These are phyloP conservation scores for Euphonia xanthogaster DNA, from an alignment of 2,797 vertebrate species.

Conservation along the genomic window DNA sequence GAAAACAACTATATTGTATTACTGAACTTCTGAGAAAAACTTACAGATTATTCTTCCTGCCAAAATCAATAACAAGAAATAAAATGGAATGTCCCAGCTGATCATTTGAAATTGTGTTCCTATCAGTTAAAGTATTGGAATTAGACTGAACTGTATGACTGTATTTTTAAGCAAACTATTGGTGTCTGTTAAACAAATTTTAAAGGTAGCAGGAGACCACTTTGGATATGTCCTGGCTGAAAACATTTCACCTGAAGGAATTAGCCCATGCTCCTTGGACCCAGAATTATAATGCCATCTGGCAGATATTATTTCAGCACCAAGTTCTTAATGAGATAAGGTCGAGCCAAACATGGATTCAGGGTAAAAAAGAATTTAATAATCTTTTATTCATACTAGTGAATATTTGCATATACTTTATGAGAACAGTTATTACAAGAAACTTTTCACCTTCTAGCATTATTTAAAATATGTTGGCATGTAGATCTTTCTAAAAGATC, in stretches of 20 bases:
- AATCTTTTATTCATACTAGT: constrained; percentile 2
- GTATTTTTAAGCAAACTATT: background rate
- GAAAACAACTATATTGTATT: background rate
- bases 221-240: background rate
- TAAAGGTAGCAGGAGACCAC: background rate
- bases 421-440: constrained; percentile 4
- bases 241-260: constrained; percentile 40
- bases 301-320: constrained; percentile 31
- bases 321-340: constrained; percentile 40
- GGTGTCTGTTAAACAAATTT: background rate
- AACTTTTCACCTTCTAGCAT: background rate
- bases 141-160: background rate
- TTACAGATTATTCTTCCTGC: background rate
- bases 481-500: background rate
- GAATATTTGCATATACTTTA: constrained; percentile 23
- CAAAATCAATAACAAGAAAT: background rate
- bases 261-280: background rate
- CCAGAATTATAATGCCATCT: constrained; percentile 43
- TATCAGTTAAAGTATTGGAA: background rate
- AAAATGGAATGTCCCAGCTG: background rate
- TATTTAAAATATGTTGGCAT: background rate
- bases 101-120: background rate
- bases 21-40: background rate
- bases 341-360: background rate
- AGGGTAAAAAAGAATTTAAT: constrained; percentile 43